A percentile compares a stretch with the other conserved stretches of the same genome.
phyloP scores from a whole-genome alignment of 2,797 vertebrate species.

The Lepus oiostolus region DNA sequence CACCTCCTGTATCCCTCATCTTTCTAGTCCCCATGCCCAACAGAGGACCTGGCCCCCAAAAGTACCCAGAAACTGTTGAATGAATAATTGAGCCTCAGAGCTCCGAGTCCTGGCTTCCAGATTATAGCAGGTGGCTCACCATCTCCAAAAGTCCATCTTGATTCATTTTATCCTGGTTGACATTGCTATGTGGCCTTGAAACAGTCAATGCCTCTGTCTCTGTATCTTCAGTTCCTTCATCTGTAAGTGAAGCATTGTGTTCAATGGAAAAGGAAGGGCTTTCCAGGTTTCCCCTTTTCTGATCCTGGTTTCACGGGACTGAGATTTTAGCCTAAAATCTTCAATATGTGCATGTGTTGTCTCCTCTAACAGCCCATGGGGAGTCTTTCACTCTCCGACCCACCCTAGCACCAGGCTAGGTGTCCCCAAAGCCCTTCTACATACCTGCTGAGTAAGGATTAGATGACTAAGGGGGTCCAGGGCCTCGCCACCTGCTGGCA shows the following conservation, averaged over 20 bases:
- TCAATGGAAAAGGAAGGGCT: neutral
- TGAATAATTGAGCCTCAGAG: neutral
- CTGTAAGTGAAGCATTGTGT: neutral
- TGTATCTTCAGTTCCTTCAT: neutral
- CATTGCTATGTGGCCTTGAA: neutral
- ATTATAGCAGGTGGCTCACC: neutral
- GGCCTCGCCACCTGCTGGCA: fast-evolving
- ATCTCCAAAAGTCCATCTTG: neutral
- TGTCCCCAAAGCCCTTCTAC: neutral
- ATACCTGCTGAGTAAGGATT: neutral
- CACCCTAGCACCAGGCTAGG: neutral
- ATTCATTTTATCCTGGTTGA: neutral
- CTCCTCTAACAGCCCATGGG: neutral
- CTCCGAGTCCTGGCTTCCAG: neutral
- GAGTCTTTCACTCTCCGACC: neutral
- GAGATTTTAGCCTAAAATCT: constrained; percentile 32
- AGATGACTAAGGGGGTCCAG: neutral
- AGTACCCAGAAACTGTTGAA: neutral
- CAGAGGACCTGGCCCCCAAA: neutral
- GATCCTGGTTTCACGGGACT: neutral
- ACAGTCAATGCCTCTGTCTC: neutral
- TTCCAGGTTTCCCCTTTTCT: neutral
- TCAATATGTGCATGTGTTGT: neutral
- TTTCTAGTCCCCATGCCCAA: neutral
- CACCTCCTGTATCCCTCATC: neutral